Conservation (phyloP, 1,140 invertebrate species). For the Ceratosolen fusciceps region DNA sequence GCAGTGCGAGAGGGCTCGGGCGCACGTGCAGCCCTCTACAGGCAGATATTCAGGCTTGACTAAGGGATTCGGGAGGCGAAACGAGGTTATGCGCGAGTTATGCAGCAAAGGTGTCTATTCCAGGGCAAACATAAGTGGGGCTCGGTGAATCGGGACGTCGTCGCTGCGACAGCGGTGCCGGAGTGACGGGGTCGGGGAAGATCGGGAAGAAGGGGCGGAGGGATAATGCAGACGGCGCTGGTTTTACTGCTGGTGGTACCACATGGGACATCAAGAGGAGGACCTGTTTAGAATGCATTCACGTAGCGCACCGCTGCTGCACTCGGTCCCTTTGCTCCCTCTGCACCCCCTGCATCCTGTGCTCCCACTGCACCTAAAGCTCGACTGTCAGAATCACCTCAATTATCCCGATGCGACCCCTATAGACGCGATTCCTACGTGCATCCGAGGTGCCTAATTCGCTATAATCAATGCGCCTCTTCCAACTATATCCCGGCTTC, state of each 20-base stretch:
- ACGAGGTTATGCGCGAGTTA: constrained; percentile 19
- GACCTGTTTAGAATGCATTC: constrained; percentile 60
- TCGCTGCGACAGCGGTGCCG: no score
- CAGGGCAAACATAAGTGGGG: constrained; percentile 1
- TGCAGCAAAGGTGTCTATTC: constrained; percentile 28
- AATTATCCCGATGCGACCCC: not conserved
- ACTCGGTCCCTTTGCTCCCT: constrained; percentile 23
- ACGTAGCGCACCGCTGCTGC: constrained; percentile 45
- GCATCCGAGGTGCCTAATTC: not conserved
- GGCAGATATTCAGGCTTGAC: not conserved
- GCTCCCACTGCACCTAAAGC: no score
- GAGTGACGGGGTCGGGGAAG: no score
- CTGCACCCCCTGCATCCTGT: no score
- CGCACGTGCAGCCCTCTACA: constrained; percentile 15
- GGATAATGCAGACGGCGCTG: not conserved
- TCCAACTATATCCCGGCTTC: no score
- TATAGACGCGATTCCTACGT: not conserved
- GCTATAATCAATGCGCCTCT: constrained; percentile 3
- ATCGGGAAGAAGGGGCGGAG: constrained; percentile 14
- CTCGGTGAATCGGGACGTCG: no score
- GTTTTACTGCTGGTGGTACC: constrained; percentile 10
- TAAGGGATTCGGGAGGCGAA: not conserved
- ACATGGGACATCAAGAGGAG: constrained; percentile 15
- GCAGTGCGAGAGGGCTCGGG: not conserved
- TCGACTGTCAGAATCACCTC: not conserved